Evolutionary conservation across 1,140 invertebrate species (phyloP), one percentile per base, ranked within the genome.

Genomic region (Meloidogyne floridensis): DNA sequence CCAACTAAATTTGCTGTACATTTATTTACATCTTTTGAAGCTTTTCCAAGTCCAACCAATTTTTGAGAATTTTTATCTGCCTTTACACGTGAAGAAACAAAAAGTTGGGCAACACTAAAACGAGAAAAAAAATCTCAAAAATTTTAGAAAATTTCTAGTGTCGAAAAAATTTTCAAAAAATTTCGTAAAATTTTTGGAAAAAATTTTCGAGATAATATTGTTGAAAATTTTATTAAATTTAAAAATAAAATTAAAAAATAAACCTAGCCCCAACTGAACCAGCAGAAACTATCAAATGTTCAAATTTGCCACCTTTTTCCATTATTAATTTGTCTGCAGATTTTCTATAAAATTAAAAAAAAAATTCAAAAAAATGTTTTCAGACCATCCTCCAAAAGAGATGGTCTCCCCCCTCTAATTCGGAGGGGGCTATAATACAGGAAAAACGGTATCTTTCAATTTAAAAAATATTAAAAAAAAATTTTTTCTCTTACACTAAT

Each of bases 241-340:
- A 42, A 11, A 10, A 13, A 13, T 7, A 65, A 18, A 42, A 71
- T 65, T 56, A 51, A n/a, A 15, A 42, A 1, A 78, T 32, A 47
- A 8, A 79, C 77, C 95, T 96, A 7, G 96, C 97, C 8, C 96
- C 95, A 84, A 99, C 98, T 88, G 97, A 96, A 91, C 98, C 95
- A 20, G 97, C 96, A 43, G 96, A 96, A 5, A 97, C 97, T 80
- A 98, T 94, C 32, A 99, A 91, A 86, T 96, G 94, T 88, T 97
- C 95, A 89, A 97, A 94, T 89, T 96, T 96, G 15, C 83, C 86
- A 18, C 80, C 86, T 32, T 86, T 77, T 20, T 80, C 85, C 42
- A 82, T 77, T 18, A 86, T 80, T 20, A 86, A 80, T 13, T 74
- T 80, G 74, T 86, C 85, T 7, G 85, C 85, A 15, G 86, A 85